Evolutionary conservation across 2,888 invertebrate genomes (phyloP).

Genomic region (Entomobrya proxima): DNA sequence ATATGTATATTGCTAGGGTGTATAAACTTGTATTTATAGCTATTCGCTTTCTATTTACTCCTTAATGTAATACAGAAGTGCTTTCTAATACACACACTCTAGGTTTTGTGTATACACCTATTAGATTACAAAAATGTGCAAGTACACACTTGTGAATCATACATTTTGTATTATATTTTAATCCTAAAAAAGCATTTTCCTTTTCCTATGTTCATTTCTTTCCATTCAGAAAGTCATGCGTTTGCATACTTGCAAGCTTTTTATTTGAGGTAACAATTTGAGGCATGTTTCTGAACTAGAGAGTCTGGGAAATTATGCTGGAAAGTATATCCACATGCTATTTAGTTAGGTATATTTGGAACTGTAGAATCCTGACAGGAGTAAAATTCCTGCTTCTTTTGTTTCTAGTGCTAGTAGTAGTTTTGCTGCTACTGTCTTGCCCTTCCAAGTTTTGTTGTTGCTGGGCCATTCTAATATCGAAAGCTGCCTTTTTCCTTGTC

Average conservation of each 20-base stretch:
- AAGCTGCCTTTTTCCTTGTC: not conserved
- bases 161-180: no score
- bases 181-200: no score
- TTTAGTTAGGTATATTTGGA: not conserved
- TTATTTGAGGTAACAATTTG: no score
- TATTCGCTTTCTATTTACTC: no score
- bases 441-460: conserved; percentile 14
- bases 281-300: no score
- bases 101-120: not conserved
- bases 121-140: not conserved
- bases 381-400: not conserved
- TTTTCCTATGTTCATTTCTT: no score
- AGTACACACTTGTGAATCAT: no score
- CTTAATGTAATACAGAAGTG: no score
- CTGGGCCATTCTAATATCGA: conserved; percentile 25
- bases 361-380: not conserved
- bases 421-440: conserved; percentile 6
- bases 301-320: no score
- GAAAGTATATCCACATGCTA: not conserved
- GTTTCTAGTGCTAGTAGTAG: not conserved
- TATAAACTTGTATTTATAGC: not conserved
- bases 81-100: not conserved
- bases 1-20: not conserved
- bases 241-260: no score
- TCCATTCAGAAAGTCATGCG: no score